Evolutionary conservation across 2,888 invertebrate species (phyloP).

Genomic region (Oxycera nigricornis): DNA sequence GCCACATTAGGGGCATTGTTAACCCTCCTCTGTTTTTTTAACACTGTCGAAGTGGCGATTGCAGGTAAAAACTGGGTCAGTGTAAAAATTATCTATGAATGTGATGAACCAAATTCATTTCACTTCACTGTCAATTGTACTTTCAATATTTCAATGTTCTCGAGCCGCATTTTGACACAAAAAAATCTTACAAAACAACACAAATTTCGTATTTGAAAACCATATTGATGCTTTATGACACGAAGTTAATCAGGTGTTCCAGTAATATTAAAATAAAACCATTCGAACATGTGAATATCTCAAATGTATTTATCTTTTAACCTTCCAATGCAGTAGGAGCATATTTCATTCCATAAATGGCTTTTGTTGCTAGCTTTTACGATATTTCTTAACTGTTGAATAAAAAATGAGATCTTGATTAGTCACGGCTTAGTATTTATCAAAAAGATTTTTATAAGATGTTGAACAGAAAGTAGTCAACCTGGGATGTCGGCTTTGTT

Average conservation of each 20-base stretch:
- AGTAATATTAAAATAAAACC: neutral
- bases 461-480: neutral
- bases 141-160: slow-evolving; percentile 3
- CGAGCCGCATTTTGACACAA: too few species aligned
- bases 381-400: slow-evolving; percentile 13
- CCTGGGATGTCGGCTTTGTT: neutral
- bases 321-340: neutral
- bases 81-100: neutral
- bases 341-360: neutral
- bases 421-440: slow-evolving; percentile 22
- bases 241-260: slow-evolving; percentile 26
- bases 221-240: slow-evolving; percentile 16
- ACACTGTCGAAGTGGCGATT: slow-evolving; percentile 27
- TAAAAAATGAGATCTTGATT: slow-evolving; percentile 33
- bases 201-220: slow-evolving; percentile 6
- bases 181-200: neutral
- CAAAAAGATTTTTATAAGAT: slow-evolving; percentile 23
- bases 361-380: slow-evolving; percentile 18
- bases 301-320: slow-evolving; percentile 17
- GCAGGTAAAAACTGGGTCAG: slow-evolving; percentile 20
- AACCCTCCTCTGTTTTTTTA: neutral
- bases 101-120: neutral
- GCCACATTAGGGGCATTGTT: slow-evolving; percentile 13
- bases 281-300: neutral
- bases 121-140: neutral